These are phyloP conservation scores for Parthenolecanium corni DNA, from an alignment of 2,888 invertebrate genomes.

Conservation along the genomic window DNA sequence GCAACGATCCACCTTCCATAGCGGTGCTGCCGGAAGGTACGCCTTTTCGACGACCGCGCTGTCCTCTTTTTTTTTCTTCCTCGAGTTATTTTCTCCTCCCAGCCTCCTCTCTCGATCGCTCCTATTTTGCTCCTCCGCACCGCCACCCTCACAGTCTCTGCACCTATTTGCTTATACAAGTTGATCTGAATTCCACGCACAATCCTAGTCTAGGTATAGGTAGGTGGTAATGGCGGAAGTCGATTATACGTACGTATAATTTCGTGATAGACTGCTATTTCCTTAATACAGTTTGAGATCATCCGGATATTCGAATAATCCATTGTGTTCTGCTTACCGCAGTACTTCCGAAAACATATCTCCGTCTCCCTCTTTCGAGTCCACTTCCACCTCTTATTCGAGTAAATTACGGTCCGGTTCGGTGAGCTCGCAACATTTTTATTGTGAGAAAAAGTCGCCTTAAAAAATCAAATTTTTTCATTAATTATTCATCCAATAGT, in stretches of 20 bases:
- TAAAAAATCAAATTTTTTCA: too few relatives aligned
- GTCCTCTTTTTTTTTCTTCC: neutral
- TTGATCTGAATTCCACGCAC: too few relatives aligned
- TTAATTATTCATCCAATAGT: too few relatives aligned
- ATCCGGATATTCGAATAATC: conserved; percentile 26
- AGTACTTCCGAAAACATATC: neutral
- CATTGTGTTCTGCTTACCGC: conserved; percentile 1
- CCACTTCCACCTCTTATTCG: too few relatives aligned
- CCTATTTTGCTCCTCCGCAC: neutral
- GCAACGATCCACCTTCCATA: neutral
- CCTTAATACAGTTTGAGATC: conserved; percentile 19
- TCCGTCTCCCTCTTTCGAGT: too few relatives aligned
- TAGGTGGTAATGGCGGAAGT: conserved; percentile 10
- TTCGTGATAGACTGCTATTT: conserved; percentile 26
- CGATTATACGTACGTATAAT: conserved; percentile 11
- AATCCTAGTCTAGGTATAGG: neutral
- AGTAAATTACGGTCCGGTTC: too few relatives aligned
- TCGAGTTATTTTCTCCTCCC: neutral
- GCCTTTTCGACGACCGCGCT: neutral
- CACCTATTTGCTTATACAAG: neutral
- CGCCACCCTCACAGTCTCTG: neutral
- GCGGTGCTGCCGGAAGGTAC: conserved; percentile 13
- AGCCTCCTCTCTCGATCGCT: neutral
- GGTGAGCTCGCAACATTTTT: too few relatives aligned
- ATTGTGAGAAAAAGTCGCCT: too few relatives aligned